Evolutionary conservation across 23 tunicate species (phyloP).

Genomic region (Diplosoma virens): DNA sequence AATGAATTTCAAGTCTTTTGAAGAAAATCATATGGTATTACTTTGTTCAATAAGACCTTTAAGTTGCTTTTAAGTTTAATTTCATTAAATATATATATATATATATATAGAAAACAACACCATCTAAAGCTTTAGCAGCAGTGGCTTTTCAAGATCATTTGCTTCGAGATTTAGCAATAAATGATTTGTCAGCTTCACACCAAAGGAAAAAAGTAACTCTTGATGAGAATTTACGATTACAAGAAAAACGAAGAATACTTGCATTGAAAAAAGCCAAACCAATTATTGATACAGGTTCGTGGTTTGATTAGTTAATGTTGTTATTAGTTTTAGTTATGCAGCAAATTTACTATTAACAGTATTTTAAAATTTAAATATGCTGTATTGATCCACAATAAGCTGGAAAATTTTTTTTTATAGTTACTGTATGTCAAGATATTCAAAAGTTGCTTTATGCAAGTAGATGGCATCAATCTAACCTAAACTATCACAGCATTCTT

Average conservation of each 20-base stretch:
- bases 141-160: constrained; percentile 92
- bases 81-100: too few species aligned
- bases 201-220: constrained; percentile 20
- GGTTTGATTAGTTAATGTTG: background rate
- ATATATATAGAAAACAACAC: constrained; percentile 1
- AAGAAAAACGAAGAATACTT: constrained; percentile 55
- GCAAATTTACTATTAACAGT: background rate
- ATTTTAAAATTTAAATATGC: too few species aligned
- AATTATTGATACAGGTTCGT: constrained; percentile 75
- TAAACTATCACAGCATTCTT: too few species aligned
- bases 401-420: too few species aligned
- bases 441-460: too few species aligned
- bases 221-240: constrained; percentile 30
- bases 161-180: constrained; percentile 59
- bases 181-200: constrained; percentile 44
- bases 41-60: too few species aligned
- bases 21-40: too few species aligned
- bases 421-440: too few species aligned
- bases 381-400: too few species aligned
- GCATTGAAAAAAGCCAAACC: constrained; percentile 68
- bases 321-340: background rate
- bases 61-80: too few species aligned
- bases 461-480: too few species aligned
- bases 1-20: too few species aligned
- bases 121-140: constrained; percentile 72